Evolutionary conservation across 1,140 invertebrate species (phyloP).

Genomic region (Calliopsis andreniformis): DNA sequence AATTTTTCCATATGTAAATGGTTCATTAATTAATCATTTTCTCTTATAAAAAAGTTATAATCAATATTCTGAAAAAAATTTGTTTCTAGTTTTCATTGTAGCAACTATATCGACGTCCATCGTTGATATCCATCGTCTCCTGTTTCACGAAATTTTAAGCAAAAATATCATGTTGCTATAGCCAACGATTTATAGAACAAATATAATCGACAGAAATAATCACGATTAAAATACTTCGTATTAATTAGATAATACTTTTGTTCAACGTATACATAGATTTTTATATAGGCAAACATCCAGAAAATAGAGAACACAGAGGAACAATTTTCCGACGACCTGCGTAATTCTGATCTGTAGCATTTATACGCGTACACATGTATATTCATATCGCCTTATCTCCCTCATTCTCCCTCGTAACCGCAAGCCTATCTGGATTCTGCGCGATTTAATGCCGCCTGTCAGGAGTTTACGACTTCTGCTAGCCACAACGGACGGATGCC

Average conservation of each 20-base stretch:
- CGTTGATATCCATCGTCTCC: neutral
- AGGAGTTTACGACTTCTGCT: conserved; percentile 61
- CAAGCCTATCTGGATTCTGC: conserved; percentile 57
- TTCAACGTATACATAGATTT: too few species aligned
- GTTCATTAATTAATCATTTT: too few species aligned
- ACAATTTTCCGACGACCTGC: too few species aligned
- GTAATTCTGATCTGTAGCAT: neutral
- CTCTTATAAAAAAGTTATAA: too few species aligned
- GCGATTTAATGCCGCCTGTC: conserved; percentile 59
- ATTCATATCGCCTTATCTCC: conserved; percentile 5
- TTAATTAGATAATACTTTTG: too few species aligned
- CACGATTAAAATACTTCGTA: conserved; percentile 23
- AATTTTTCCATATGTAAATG: too few species aligned
- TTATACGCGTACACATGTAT: neutral
- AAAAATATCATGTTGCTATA: conserved; percentile 6
- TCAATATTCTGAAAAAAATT: too few species aligned
- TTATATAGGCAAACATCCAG: too few species aligned
- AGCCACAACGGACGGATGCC: conserved; percentile 45
- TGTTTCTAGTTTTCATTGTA: too few species aligned
- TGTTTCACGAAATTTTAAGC: neutral
- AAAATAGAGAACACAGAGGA: neutral
- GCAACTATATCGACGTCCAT: too few species aligned
- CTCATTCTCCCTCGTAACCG: conserved; percentile 24
- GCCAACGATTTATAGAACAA: neutral
- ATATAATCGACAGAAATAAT: neutral